Evolutionary conservation across 2,113 vertebrate genomes (phyloP), one percentile per base, ranked within the genome.

Genomic region (Engraulis encrasicolus): DNA sequence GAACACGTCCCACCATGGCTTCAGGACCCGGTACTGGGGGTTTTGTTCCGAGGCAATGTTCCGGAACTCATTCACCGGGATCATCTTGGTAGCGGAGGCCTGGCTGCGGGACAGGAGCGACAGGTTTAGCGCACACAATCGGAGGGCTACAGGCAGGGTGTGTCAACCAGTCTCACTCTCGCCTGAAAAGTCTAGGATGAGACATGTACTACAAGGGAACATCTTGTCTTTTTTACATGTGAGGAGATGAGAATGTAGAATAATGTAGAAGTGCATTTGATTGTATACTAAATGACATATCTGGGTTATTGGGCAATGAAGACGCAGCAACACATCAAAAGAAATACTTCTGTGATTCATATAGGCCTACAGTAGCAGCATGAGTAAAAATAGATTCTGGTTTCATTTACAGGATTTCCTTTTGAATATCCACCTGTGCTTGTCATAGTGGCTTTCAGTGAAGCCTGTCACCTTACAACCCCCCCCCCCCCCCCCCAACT

Each of bases 1-100:
- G 89, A 98, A 93, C 19, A 98, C 97, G 2, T 98, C 97, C 97
- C 97, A 98, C 97, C 97, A 98, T 2, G 97, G 97, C 80, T 98
- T 98, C 78, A 98, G 95, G 49, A 98, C 94, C 83, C 96, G 95
- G 83, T 95, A 95, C 78, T 95, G 94, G 0, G 95, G 90, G 91
- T 96, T 96, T 86, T 94, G 94, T 50, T 96, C 96, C 0, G 88
- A 40, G 36, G 94, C 91, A 71, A 98, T 93, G 87, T 95, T 95
- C 89, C 95, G 95, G 88, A 98, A 96, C 90, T 98, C 97, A 0
- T 95, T 95, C 85, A 98, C 93, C 0, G 97, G 96, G 90, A 98
- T 97, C 97, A 98, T 98, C 85, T 90, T 94, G 83, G 12, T 85
- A 86, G 48, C 89, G 88, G n/a, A n/a, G n/a, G 86, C 79, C 50